Evolutionary conservation across 2,797 vertebrate species (phyloP), one percentile per base, ranked within the genome.

Genomic region (Limosa lapponica): DNA sequence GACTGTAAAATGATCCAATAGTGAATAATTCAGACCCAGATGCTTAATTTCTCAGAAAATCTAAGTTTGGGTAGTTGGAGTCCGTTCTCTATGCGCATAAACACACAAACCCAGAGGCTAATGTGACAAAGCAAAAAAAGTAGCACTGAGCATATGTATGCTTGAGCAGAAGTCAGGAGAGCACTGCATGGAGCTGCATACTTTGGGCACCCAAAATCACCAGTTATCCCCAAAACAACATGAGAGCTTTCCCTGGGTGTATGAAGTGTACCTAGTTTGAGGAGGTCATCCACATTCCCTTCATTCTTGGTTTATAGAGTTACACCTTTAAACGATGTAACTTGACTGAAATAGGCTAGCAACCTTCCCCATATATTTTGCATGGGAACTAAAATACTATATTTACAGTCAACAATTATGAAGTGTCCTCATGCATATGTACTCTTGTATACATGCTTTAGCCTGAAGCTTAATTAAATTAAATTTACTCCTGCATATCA

Each of bases 161-260:
- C 64, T 64, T 55, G n/a, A 59, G 67, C 54, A 83, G 39, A 51
- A 70, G n/a, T 61, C 34, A 41, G 52, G 44, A 57, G 25, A 34
- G 19, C 54, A 27, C 10, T 70, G 25, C 22, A 57, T 4, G 4
- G 27, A 64, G 43, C n/a, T 2, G 0, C 0, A 0, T 41, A 8
- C 9, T 72, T 69, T n/a, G 74, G 49, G 22, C 36, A 27, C 25
- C 51, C 36, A 15, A 62, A 80, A 44, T 41, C 39, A 32, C 6
- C 8, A 2, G 5, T 77, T 67, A 19, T 36, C n/a, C 48, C 13
- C 43, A 81, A 57, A 70, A 52, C 25, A 66, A 7, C 6, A 39
- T 14, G 36, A 91, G 19, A 83, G 36, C 27, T 77, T 82, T 55
- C 16, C 49, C 20, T 34, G 44, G 17, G 6, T 55, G 2, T 32